Base-by-base conservation (phyloP, 2,888 invertebrate genomes). In the Agriopis leucophaearia region DNA sequence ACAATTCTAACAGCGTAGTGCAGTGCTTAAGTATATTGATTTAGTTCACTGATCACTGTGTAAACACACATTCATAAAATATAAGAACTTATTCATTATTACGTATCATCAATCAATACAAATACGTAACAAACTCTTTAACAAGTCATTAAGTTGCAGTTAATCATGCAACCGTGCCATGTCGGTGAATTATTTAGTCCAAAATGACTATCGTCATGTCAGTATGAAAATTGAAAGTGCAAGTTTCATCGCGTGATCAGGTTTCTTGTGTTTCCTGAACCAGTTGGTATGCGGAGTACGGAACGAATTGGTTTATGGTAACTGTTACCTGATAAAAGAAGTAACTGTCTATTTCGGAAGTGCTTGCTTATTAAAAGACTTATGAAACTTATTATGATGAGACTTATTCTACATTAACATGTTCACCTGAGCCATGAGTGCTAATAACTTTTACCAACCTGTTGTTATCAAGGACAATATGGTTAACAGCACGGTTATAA, bases 381-480 rank as follows among this genome's bases (percentile, higher is more conserved):
- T 48, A n/a, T n/a, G n/a, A n/a, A n/a, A n/a, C n/a, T n/a, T n/a
- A n/a, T n/a, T n/a, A n/a, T n/a, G n/a, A n/a, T n/a, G n/a, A n/a
- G n/a, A n/a, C n/a, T n/a, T n/a, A n/a, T 50, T 42, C 27, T n/a
- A 51, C 16, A 58, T 44, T 52, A 45, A 35, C 38, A 48, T 35
- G 13, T 59, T 42, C 50, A 38, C 36, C 47, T 18, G 27, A 13
- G 50, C 18, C 64, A 66, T 55, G 36, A 63, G 55, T 50, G 44
- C 40, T 51, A 67, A 68, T 64, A 47, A 59, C 69, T 64, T 69
- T 50, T 77, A 86, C 88, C 42, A 81, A 91, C 91, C 91, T 88
- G 87, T 85, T 73, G 82, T 77, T 73, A 86, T 79, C 70, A 89
- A 83, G 74, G 89, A 82, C 78, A 90, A 75, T 74, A 87, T 74